phyloP scores from a whole-genome alignment of 2,797 vertebrate genomes.

The Chaunax sp. region DNA sequence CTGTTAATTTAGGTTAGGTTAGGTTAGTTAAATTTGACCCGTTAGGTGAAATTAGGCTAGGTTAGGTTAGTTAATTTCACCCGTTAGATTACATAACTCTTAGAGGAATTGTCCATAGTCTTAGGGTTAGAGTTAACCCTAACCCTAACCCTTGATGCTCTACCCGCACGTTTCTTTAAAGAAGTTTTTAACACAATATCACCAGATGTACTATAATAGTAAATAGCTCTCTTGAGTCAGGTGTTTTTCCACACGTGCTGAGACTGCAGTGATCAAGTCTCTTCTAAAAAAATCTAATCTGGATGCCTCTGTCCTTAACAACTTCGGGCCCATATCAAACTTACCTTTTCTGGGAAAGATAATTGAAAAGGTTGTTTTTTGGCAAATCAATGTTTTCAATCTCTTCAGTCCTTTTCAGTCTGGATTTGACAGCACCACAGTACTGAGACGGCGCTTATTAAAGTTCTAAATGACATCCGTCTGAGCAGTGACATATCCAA shows the following conservation, averaged over 20 bases:
- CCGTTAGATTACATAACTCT: too few species aligned
- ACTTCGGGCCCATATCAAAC: background rate
- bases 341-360: background rate
- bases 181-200: background rate
- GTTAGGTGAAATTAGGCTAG: too few species aligned
- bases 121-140: background rate
- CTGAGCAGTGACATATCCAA: background rate
- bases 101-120: too few species aligned
- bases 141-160: background rate
- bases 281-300: background rate
- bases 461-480: background rate
- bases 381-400: background rate
- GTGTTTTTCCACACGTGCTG: background rate
- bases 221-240: background rate
- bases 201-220: background rate
- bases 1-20: too few species aligned
- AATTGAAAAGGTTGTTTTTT: background rate
- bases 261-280: background rate
- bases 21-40: too few species aligned
- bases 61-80: too few species aligned
- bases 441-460: background rate
- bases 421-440: background rate
- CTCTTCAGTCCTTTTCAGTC: background rate
- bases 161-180: background rate
- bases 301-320: background rate